phyloP scores from a whole-genome alignment of 1,140 invertebrate genomes.

The Drosophila neocordata region DNA sequence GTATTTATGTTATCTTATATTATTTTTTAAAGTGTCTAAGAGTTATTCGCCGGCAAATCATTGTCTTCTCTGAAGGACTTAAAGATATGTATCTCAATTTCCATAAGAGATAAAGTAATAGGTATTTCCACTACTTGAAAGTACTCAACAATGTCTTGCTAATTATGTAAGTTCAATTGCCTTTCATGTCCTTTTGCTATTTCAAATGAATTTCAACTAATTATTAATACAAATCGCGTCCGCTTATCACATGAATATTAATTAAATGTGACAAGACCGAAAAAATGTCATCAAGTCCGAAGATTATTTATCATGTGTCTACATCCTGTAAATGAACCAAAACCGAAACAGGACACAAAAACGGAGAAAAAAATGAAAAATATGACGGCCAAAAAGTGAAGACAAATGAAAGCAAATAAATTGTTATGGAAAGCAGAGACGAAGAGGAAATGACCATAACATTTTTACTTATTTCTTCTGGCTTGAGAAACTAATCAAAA shows the following conservation, averaged over 20 bases:
- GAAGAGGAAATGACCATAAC: slow-evolving; percentile 40
- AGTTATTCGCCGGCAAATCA: too few species aligned
- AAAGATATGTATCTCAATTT: too few species aligned
- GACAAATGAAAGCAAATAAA: slow-evolving; percentile 54
- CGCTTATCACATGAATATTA: slow-evolving; percentile 39
- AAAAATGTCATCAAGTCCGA: slow-evolving; percentile 18
- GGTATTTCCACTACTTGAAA: too few species aligned
- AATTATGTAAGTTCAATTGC: neutral
- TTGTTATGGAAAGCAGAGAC: slow-evolving; percentile 34
- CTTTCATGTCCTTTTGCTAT: neutral
- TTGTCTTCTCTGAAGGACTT: too few species aligned
- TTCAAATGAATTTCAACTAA: neutral
- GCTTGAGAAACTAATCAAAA: neutral
- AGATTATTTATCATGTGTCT: slow-evolving; percentile 40
- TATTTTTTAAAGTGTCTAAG: too few species aligned
- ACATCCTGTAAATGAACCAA: slow-evolving; percentile 1
- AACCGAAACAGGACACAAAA: slow-evolving; percentile 40
- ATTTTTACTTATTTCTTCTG: slow-evolving; percentile 6
- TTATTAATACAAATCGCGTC: neutral
- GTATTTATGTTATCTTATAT: too few species aligned
- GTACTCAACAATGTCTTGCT: too few species aligned
- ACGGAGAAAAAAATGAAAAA: neutral
- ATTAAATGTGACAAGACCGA: slow-evolving; percentile 18
- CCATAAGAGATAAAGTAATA: too few species aligned
- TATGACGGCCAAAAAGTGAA: slow-evolving; percentile 27